These are phyloP conservation scores for Pomacea canaliculata DNA, from an alignment of 2,888 invertebrate genomes.

Conservation along the genomic window DNA sequence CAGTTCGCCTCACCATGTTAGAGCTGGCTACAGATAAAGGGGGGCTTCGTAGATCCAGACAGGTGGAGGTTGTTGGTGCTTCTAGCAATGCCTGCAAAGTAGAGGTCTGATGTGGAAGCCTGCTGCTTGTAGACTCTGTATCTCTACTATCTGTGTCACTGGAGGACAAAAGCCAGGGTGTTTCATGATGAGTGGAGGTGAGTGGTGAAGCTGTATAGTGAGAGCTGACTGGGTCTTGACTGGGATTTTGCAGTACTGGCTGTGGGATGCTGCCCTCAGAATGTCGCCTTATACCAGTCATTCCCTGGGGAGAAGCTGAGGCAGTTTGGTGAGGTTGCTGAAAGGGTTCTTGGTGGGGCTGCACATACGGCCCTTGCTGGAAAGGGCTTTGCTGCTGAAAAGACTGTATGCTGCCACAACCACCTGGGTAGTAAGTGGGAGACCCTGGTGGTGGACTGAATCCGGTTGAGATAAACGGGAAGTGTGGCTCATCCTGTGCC, in stretches of 20 bases:
- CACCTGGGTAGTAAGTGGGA: neutral
- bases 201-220: neutral
- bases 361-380: neutral
- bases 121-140: neutral
- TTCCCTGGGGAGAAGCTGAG: neutral
- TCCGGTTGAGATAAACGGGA: slow-evolving; percentile 4
- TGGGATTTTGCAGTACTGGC: neutral
- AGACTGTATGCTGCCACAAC: neutral
- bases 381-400: slow-evolving; percentile 1
- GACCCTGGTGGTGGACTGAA: slow-evolving; percentile 19
- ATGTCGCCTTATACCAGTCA: slow-evolving; percentile 12
- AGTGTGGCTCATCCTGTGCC: neutral
- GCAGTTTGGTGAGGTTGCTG: neutral
- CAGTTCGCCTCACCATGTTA: neutral
- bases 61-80: slow-evolving; percentile 1
- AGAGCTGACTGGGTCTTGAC: neutral
- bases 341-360: slow-evolving; percentile 9
- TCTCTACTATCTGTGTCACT: neutral
- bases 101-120: neutral
- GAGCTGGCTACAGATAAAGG: neutral
- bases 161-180: neutral
- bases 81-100: slow-evolving; percentile 13
- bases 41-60: neutral
- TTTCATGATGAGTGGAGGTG: neutral
- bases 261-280: slow-evolving; percentile 14